Evolutionary conservation across 2,888 invertebrate species (phyloP).

Genomic region (Bellardia bayeri): DNA sequence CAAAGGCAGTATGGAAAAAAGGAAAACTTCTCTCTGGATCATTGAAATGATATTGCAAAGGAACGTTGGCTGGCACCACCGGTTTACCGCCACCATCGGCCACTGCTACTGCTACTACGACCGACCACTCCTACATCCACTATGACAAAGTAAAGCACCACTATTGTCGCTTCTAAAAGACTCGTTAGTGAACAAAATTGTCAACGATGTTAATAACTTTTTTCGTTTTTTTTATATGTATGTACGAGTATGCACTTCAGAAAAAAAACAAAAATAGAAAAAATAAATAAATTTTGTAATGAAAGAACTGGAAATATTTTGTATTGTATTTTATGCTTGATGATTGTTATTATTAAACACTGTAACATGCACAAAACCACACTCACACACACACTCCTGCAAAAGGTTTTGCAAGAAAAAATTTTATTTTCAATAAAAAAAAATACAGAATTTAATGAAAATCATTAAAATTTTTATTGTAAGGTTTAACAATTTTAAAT

Average conservation of each 20-base stretch:
- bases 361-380: slow-evolving; percentile 42
- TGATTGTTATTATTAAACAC: slow-evolving; percentile 67
- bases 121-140: not conserved
- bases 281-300: slow-evolving; percentile 44
- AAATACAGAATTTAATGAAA: too few relatives aligned
- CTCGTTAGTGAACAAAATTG: slow-evolving; percentile 60
- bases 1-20: not conserved
- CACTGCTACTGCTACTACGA: not conserved
- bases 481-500: too few relatives aligned
- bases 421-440: too few relatives aligned
- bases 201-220: not conserved
- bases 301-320: slow-evolving; percentile 62
- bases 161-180: slow-evolving; percentile 53
- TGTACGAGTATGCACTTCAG: not conserved
- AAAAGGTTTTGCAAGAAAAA: too few relatives aligned
- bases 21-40: slow-evolving; percentile 16
- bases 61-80: not conserved
- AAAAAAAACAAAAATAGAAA: slow-evolving; percentile 8
- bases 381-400: not conserved
- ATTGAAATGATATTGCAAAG: slow-evolving; percentile 60
- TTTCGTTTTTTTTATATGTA: too few relatives aligned
- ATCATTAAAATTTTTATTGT: too few relatives aligned
- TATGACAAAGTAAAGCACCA: slow-evolving; percentile 28
- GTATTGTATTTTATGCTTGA: slow-evolving; percentile 60
- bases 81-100: not conserved